Base-by-base conservation (phyloP, 1,140 invertebrate species). In the Drosophila sproati region DNA sequence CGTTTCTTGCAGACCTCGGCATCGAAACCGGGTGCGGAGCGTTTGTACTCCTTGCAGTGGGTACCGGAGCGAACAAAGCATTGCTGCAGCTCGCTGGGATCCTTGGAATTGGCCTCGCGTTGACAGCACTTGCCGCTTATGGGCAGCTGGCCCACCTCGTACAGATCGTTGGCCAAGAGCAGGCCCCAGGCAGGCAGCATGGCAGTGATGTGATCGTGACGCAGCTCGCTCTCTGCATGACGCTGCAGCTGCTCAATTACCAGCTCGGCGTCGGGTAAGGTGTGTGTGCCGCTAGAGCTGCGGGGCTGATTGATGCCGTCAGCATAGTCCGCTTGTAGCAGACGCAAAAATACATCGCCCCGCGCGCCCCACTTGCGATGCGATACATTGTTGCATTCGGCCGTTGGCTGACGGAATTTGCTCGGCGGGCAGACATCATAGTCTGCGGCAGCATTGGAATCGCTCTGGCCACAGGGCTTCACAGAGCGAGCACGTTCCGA, bases 371-470 rank as follows among this genome's bases (percentile, higher is more conserved):
- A 98, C 8, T 95, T 94, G 4, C 98, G 95, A 92, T 98, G 96
- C 41, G 97, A 94, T 0, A 99, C 95, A 93, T 99, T 99, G 93
- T 99, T 99, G 92, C 98, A 99, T 87, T 97, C 96, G 0, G 98
- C 98, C 45, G 96, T 97, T 10, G 96, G 95, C 32, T 96, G 96
- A 51, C 98, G 94, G 92, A 95, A 97, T 82, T 96, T 96, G 92
- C 95, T 96, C 3, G 96, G 96, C 2, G 96, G 96, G 87, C 96
- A 97, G 5, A 92, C 83, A 60, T 92, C 88, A 29, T 87, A 91
- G 10, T 82, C 85, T 6, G 67, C 62, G 47, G 86, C 81, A 20
- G 77, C 85, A 20, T 51, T 80, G 3, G 62, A 48, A 7, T 68
- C 70, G 12, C 62, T 66, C 12, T 74, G 52, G 31, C 71, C 74